Evolutionary conservation across 1,140 invertebrate genomes (phyloP), one percentile per base, ranked within the genome.

Genomic region (Sycophila sp.): DNA sequence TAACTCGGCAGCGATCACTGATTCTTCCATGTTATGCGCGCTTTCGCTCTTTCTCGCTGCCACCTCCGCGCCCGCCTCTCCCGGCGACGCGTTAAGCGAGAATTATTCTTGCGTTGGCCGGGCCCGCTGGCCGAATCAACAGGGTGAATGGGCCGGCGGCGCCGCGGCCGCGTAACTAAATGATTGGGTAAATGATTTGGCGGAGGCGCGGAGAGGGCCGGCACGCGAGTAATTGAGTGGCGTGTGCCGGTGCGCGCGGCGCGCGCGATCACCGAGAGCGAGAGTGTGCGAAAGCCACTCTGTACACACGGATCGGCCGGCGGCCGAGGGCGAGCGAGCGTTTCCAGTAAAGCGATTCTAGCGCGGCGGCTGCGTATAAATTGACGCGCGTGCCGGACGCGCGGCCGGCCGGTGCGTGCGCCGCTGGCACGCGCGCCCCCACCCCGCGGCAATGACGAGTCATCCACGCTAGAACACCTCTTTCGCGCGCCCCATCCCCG

Each of bases 101-200:
- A 59, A 65, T 66, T 71, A 66, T 62, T 62, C 62, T 69, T 69
- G n/a, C n/a, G n/a, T n/a, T n/a, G n/a, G n/a, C n/a, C n/a, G 15
- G 10, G n/a, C 8, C 19, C 15, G 26, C 2, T n/a, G n/a, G 77
- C 75, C 77, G 82, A 83, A 86, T 86, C 85, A 86, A 86, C 85
- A 85, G 82, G 83, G 78, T 83, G 78, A 69, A 75, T 75, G 75
- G 74, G 73, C 73, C 75, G 71, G 79, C 78, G 78, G 83, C 77
- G 67, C 78, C 75, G 81, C 83, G 81, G 83, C 84, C 81, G 85
- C 85, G 85, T 86, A 85, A 85, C 85, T 85, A 86, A 86, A 86
- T 86, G 85, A 85, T 86, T 85, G 85, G 84, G 84, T 86, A 86
- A 86, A 86, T 86, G 85, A 86, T 86, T 86, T 82, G 83, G 81